phyloP scores from a whole-genome alignment of 1,140 invertebrate species.

The Chymomyza costata region DNA sequence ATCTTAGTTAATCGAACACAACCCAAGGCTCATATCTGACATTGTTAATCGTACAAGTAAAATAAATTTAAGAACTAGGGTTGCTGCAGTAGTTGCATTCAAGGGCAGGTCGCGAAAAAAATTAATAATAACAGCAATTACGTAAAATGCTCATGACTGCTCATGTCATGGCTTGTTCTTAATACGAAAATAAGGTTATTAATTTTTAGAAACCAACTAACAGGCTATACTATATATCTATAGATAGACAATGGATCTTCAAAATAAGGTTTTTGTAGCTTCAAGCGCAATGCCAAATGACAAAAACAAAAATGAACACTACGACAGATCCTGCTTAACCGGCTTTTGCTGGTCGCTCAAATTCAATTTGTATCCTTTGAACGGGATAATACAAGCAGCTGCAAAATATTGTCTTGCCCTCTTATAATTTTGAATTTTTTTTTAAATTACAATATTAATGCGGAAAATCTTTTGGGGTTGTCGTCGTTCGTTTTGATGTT shows the following conservation, averaged over 20 bases:
- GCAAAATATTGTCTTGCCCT: too few relatives aligned
- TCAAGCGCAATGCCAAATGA: too few relatives aligned
- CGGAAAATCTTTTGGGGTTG: slow-evolving; percentile 55
- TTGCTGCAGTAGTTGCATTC: slow-evolving; percentile 1
- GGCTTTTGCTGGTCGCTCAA: too few relatives aligned
- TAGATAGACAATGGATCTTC: too few relatives aligned
- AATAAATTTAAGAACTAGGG: slow-evolving; percentile 4
- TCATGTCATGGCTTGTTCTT: slow-evolving; percentile 69
- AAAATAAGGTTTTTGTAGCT: too few relatives aligned
- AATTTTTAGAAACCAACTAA: slow-evolving; percentile 50
- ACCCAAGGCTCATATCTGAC: slow-evolving; percentile 34
- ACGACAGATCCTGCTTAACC: too few relatives aligned
- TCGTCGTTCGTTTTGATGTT: slow-evolving; percentile 13
- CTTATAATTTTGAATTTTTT: too few relatives aligned
- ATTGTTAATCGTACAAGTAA: slow-evolving; percentile 37
- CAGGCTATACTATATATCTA: too few relatives aligned
- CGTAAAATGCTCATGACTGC: slow-evolving; percentile 67
- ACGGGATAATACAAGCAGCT: too few relatives aligned
- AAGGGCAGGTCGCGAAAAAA: slow-evolving; percentile 9
- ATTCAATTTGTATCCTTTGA: too few relatives aligned
- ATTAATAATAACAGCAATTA: slow-evolving; percentile 60
- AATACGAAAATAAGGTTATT: slow-evolving; percentile 73
- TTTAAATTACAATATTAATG: slow-evolving; percentile 53
- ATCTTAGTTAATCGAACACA: too few relatives aligned
- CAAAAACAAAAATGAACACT: too few relatives aligned